Evolutionary conservation across 2,797 vertebrate genomes (phyloP).

Genomic region (Philypnodon macrostomus): DNA sequence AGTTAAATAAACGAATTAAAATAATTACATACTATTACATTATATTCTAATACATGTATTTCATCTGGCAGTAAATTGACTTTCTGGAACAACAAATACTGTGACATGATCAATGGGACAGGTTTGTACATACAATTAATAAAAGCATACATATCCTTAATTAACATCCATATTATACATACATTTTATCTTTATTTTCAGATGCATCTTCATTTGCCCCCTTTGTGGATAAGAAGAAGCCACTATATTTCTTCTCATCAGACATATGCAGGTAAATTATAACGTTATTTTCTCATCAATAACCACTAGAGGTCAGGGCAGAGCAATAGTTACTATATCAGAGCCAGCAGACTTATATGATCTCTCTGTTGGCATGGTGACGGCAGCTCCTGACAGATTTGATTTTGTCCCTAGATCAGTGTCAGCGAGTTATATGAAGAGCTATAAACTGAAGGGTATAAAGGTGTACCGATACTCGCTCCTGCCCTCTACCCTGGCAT

Average conservation of each 20-base stretch:
- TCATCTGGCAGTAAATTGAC: constrained; percentile 54
- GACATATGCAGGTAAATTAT: constrained; percentile 91
- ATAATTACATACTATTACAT: too few relatives aligned
- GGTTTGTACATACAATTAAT: constrained; percentile 63
- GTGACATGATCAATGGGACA: constrained; percentile 92
- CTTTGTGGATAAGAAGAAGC: constrained; percentile 76
- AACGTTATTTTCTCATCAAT: background rate
- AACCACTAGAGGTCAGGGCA: constrained; percentile 62
- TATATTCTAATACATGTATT: constrained; percentile 3
- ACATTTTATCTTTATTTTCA: constrained; percentile 47
- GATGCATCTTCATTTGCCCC: constrained; percentile 90
- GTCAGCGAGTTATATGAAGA: constrained; percentile 73
- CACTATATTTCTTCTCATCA: constrained; percentile 86
- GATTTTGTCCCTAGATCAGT: constrained; percentile 78
- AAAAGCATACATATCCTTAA: background rate
- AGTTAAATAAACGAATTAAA: too few relatives aligned
- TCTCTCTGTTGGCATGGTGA: constrained; percentile 1
- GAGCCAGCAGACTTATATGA: background rate
- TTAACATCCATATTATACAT: background rate
- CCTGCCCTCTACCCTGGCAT: constrained; percentile 73
- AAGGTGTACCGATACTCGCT: constrained; percentile 83
- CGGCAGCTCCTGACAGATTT: background rate
- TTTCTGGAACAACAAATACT: constrained; percentile 82
- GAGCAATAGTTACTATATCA: background rate
- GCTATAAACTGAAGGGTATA: constrained; percentile 81